These are phyloP conservation scores for Rhincodon typus DNA, from an alignment of 2,797 vertebrate genomes.

Conservation along the genomic window DNA sequence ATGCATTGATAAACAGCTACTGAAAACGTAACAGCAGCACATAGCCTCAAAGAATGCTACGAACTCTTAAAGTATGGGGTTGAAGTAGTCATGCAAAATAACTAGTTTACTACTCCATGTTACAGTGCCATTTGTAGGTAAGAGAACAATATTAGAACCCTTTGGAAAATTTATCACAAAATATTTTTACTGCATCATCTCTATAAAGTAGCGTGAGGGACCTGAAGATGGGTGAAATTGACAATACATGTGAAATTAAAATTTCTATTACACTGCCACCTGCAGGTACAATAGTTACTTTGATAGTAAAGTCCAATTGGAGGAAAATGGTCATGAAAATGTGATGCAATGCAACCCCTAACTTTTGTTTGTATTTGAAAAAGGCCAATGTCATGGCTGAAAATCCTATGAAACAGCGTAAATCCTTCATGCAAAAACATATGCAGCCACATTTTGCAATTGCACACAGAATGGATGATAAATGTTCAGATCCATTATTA, in stretches of 20 bases:
- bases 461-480: neutral
- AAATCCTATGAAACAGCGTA: neutral
- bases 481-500: too few species aligned
- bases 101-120: neutral
- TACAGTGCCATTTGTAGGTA: neutral
- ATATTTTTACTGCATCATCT: neutral
- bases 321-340: neutral
- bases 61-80: neutral
- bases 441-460: neutral
- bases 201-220: neutral
- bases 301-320: neutral
- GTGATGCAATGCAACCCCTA: neutral
- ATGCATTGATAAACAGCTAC: neutral
- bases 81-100: neutral
- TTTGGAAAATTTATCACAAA: neutral
- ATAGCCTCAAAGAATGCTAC: neutral
- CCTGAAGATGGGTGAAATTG: neutral
- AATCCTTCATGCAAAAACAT: neutral
- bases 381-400: neutral
- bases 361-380: neutral
- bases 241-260: neutral
- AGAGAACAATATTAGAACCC: neutral
- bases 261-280: neutral
- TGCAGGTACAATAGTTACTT: neutral
- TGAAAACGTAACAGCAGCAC: neutral